A percentile compares a stretch with the other conserved stretches of the same genome.
Evolutionary conservation across 2,888 invertebrate genomes (phyloP).

Genomic region (Andricus quercusramuli): DNA sequence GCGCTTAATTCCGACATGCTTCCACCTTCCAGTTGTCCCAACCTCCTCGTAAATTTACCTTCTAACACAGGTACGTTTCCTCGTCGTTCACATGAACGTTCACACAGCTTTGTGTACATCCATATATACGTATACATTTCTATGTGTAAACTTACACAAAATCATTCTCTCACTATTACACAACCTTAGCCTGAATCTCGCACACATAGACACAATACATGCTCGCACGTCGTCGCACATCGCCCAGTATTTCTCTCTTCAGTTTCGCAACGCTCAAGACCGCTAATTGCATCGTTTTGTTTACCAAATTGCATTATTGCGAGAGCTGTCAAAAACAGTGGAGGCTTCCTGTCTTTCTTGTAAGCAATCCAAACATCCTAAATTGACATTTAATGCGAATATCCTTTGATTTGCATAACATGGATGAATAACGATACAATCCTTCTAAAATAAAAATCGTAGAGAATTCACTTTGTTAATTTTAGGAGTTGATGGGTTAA

Average conservation of each 20-base stretch:
- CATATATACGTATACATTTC: background rate
- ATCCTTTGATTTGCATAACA: background rate
- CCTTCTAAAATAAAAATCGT: background rate
- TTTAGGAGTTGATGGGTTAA: too few species aligned
- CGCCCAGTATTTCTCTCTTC: slow-evolving; percentile 38
- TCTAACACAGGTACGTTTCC: slow-evolving; percentile 32
- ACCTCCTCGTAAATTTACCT: slow-evolving; percentile 57
- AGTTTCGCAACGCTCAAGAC: slow-evolving; percentile 34
- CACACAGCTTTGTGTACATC: background rate
- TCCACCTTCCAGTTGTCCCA: slow-evolving; percentile 15
- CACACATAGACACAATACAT: slow-evolving; percentile 1
- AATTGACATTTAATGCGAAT: background rate
- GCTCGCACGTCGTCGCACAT: background rate
- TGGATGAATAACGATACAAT: background rate
- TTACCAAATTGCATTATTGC: slow-evolving; percentile 51
- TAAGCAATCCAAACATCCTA: slow-evolving; percentile 6
- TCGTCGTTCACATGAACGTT: slow-evolving; percentile 14
- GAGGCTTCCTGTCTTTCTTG: slow-evolving; percentile 3
- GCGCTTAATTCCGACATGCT: slow-evolving; percentile 55
- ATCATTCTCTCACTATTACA: background rate
- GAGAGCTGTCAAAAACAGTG: slow-evolving; percentile 23
- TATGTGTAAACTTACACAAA: background rate
- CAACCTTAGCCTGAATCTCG: background rate
- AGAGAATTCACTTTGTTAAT: too few species aligned
- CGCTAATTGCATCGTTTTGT: slow-evolving; percentile 66